Evolutionary conservation across 2,113 vertebrate genomes (phyloP).

Genomic region (Neofelis nebulosa): DNA sequence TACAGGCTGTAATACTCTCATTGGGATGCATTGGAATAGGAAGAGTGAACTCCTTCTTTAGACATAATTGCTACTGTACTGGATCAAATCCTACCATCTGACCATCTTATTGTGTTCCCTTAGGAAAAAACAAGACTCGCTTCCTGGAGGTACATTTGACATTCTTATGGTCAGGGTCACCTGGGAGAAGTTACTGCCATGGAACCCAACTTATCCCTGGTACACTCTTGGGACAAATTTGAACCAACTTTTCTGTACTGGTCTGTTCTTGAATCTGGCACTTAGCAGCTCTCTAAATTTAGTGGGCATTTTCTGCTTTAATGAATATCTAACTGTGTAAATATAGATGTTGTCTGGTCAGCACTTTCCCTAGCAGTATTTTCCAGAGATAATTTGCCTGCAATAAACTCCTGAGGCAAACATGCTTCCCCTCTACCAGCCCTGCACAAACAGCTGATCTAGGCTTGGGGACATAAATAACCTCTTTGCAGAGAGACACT

Average conservation of each 20-base stretch:
- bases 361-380: constrained; percentile 54
- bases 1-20: not conserved
- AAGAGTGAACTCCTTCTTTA: not conserved
- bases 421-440: not conserved
- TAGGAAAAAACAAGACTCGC: not conserved
- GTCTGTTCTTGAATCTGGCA: constrained; percentile 29
- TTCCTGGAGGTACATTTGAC: not conserved
- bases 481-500: not conserved
- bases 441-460: constrained; percentile 38
- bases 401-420: constrained; percentile 60
- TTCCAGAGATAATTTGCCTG: constrained; percentile 47
- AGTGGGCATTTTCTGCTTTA: constrained; percentile 59
- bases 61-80: not conserved
- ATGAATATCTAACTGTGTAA: constrained; percentile 32
- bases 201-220: not conserved
- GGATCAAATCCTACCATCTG: not conserved
- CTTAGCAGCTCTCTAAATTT: constrained; percentile 37
- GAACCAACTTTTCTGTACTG: not conserved
- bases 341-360: constrained; percentile 68
- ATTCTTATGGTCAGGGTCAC: not conserved
- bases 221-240: not conserved
- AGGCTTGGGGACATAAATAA: constrained; percentile 24
- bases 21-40: not conserved
- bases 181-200: not conserved
- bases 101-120: not conserved